These are phyloP conservation scores for Bostrychus sinensis DNA, from an alignment of 2,113 vertebrate species.

Conservation along the genomic window DNA sequence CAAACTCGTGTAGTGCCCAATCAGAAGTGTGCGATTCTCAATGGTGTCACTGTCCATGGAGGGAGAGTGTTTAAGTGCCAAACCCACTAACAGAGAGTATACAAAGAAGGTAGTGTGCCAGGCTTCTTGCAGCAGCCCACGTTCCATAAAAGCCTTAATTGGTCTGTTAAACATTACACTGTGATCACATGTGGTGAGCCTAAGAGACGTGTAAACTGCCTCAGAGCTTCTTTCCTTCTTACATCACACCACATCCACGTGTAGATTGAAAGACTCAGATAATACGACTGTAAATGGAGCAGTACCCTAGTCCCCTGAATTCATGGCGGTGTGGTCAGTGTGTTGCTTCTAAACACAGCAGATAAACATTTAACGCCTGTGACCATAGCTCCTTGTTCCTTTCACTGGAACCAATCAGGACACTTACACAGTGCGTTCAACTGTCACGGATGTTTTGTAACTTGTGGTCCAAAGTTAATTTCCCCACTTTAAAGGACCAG, in stretches of 20 bases:
- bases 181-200: conserved; percentile 67
- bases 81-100: conserved; percentile 34
- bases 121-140: conserved; percentile 36
- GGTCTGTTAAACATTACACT: conserved; percentile 68
- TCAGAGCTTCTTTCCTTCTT: conserved; percentile 14
- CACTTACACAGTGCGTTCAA: conserved; percentile 10
- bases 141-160: conserved; percentile 73
- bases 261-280: conserved; percentile 22
- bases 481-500: conserved; percentile 41
- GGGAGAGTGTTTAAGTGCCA: conserved; percentile 31
- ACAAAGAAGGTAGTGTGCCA: conserved; percentile 29
- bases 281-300: conserved; percentile 1
- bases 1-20: neutral
- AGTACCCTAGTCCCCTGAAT: neutral
- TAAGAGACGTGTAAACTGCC: conserved; percentile 70
- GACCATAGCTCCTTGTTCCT: conserved; percentile 9
- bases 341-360: neutral
- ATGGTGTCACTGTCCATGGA: conserved; percentile 21
- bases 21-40: conserved; percentile 17
- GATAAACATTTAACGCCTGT: conserved; percentile 19
- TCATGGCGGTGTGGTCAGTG: neutral
- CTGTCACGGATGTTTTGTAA: conserved; percentile 29
- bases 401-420: conserved; percentile 19
- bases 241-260: conserved; percentile 42
- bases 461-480: conserved; percentile 37